Percentiles rank a stretch among this genome's conserved stretches.
These are phyloP conservation scores for Melanerpes aurifrons DNA, from an alignment of 2,113 vertebrate species.

Conservation along the genomic window DNA sequence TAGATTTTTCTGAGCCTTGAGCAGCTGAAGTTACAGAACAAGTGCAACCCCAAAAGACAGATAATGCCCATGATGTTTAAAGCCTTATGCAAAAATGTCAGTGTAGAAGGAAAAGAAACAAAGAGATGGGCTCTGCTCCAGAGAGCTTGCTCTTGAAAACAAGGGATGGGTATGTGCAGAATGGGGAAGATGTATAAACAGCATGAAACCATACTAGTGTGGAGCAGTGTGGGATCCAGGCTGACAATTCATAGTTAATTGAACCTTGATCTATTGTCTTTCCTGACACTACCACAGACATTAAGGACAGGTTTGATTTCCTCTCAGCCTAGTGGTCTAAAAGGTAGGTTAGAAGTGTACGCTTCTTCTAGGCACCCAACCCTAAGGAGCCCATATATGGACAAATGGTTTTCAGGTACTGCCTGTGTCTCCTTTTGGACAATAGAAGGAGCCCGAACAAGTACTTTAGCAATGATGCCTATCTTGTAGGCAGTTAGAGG, in stretches of 20 bases:
- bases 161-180: neutral
- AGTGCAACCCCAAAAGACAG: neutral
- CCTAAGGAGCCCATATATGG: neutral
- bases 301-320: neutral
- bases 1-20: neutral
- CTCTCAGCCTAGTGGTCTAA: neutral
- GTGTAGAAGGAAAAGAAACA: neutral
- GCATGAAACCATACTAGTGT: neutral
- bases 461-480: neutral
- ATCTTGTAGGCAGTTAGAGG: neutral
- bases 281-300: neutral
- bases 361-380: neutral
- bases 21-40: neutral
- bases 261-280: neutral
- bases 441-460: neutral
- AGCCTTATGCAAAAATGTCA: neutral
- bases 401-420: neutral
- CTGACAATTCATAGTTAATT: neutral
- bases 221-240: neutral
- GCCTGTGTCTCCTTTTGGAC: fast-evolving
- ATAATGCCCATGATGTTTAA: neutral
- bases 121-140: neutral
- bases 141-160: neutral
- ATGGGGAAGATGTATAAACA: neutral
- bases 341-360: neutral